These are phyloP conservation scores for Eptatretus atami DNA, from an alignment of 2,797 vertebrate genomes.

Conservation along the genomic window DNA sequence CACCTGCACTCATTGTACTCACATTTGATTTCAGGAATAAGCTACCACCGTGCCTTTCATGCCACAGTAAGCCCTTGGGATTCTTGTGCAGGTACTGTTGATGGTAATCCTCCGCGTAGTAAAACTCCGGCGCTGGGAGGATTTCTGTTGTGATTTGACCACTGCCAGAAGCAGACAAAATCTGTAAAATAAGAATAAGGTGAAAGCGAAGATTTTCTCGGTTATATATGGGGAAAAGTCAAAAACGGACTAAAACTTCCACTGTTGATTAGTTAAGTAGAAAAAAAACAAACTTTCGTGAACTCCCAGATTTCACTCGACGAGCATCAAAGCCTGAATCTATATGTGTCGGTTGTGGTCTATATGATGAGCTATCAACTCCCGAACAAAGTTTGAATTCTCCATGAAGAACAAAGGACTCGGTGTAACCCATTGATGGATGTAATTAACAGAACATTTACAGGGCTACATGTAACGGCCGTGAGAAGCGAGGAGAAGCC, in stretches of 20 bases:
- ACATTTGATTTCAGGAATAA: constrained; percentile 25
- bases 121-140: constrained; percentile 24
- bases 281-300: too few species aligned
- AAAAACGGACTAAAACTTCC: background rate
- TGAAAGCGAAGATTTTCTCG: background rate
- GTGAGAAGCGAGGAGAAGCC: too few species aligned
- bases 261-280: too few species aligned
- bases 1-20: background rate
- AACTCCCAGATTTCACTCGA: too few species aligned
- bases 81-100: constrained; percentile 70
- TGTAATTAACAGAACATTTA: too few species aligned
- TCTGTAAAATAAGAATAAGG: constrained; percentile 15
- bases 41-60: constrained; percentile 33
- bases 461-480: too few species aligned
- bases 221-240: background rate
- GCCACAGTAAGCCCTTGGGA: constrained; percentile 41
- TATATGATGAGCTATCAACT: too few species aligned
- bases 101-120: constrained; percentile 53
- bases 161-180: constrained; percentile 18
- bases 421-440: too few species aligned
- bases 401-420: too few species aligned
- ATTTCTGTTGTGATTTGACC: constrained; percentile 47
- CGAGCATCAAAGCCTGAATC: too few species aligned
- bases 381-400: too few species aligned
- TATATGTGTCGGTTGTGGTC: too few species aligned